Evolutionary conservation across 2,888 invertebrate species (phyloP).

Genomic region (Danaus chrysippus): DNA sequence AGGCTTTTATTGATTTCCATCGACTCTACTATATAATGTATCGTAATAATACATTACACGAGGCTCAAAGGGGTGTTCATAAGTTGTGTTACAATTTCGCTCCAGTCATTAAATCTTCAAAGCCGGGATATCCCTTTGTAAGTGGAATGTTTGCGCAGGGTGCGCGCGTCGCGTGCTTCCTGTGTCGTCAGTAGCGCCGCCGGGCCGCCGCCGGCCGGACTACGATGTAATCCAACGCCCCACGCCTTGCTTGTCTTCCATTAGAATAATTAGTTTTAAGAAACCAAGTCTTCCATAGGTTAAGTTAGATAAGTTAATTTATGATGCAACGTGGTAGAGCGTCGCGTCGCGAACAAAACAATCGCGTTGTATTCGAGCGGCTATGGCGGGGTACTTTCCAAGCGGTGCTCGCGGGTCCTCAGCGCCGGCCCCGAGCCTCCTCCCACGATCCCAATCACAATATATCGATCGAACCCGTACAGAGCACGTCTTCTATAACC

Average conservation of each 20-base stretch:
- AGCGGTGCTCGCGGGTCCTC: slow-evolving; percentile 64
- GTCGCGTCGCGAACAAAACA: slow-evolving; percentile 73
- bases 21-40: not conserved
- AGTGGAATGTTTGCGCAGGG: slow-evolving; percentile 66
- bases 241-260: slow-evolving; percentile 64
- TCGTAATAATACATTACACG: not conserved
- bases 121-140: slow-evolving; percentile 20
- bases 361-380: slow-evolving; percentile 84
- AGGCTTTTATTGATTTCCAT: too few species aligned
- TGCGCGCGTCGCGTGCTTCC: slow-evolving; percentile 62
- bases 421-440: slow-evolving; percentile 62
- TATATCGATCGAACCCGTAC: slow-evolving; percentile 39
- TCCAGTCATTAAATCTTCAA: slow-evolving; percentile 1
- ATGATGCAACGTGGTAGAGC: slow-evolving; percentile 73
- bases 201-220: slow-evolving; percentile 72
- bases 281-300: slow-evolving; percentile 78
- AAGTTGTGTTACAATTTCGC: not conserved
- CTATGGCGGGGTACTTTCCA: slow-evolving; percentile 84
- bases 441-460: slow-evolving; percentile 57
- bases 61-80: not conserved
- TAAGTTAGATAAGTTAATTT: slow-evolving; percentile 49
- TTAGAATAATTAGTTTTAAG: slow-evolving; percentile 58
- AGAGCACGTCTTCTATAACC: slow-evolving; percentile 50
- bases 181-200: slow-evolving; percentile 66
- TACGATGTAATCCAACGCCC: slow-evolving; percentile 59